Evolutionary conservation across 2,888 invertebrate genomes (phyloP).

Genomic region (Opisthograptis luteolata): DNA sequence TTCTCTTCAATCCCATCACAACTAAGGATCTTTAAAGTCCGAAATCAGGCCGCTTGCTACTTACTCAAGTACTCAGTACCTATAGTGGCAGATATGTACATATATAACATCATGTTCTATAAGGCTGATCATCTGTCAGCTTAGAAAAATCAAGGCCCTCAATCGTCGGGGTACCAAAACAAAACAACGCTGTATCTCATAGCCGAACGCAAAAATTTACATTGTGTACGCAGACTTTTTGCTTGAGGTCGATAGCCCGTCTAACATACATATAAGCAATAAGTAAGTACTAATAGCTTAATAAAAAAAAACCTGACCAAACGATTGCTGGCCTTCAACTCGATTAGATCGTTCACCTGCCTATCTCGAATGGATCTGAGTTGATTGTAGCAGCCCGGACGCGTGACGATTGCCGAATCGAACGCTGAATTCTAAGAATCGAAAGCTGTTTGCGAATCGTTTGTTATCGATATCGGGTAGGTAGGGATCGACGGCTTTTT

Average conservation of each 20-base stretch:
- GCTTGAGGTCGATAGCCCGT: slow-evolving; percentile 60
- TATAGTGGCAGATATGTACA: too few relatives aligned
- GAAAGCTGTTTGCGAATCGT: slow-evolving; percentile 20
- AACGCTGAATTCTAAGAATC: slow-evolving; percentile 31
- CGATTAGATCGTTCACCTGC: slow-evolving; percentile 75
- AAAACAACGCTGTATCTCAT: slow-evolving; percentile 27
- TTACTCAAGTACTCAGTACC: too few relatives aligned
- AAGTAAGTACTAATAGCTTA: slow-evolving; percentile 56
- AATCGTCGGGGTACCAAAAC: slow-evolving; percentile 27
- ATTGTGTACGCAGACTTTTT: slow-evolving; percentile 49
- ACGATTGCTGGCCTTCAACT: slow-evolving; percentile 75
- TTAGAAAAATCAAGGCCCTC: slow-evolving; percentile 19
- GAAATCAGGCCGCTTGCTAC: too few relatives aligned
- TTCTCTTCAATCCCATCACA: too few relatives aligned
- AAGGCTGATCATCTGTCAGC: neutral
- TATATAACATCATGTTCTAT: neutral
- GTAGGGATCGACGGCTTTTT: slow-evolving; percentile 13
- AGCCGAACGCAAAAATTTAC: slow-evolving; percentile 26
- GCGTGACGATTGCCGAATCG: slow-evolving; percentile 47
- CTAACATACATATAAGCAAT: slow-evolving; percentile 54
- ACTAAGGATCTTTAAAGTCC: too few relatives aligned
- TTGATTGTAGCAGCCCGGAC: slow-evolving; percentile 43
- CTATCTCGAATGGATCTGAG: slow-evolving; percentile 58
- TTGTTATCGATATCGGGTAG: slow-evolving; percentile 24
- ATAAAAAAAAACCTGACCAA: slow-evolving; percentile 69